Conservation (phyloP, 2,797 vertebrate genomes). For the Microctenopoma lineatum region DNA sequence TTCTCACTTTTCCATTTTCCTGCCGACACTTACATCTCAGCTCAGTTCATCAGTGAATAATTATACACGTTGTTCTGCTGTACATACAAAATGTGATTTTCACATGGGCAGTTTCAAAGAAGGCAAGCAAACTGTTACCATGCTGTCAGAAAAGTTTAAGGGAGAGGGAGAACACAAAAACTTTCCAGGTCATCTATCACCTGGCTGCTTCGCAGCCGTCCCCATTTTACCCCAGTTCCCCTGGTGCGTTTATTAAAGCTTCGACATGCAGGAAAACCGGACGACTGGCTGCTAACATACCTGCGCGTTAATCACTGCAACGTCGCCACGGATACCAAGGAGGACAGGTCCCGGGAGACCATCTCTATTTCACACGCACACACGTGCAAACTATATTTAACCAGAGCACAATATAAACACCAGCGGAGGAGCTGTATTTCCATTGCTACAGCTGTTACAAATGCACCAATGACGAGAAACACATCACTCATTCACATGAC, state of each 20-base stretch:
- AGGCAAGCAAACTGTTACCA: slow-evolving; percentile 9
- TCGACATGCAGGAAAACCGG: slow-evolving; percentile 28
- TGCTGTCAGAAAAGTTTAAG: slow-evolving; percentile 47
- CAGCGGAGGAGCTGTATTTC: slow-evolving; percentile 13
- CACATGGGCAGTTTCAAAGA: slow-evolving; percentile 18
- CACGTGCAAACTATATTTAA: slow-evolving; percentile 54
- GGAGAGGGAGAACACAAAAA: slow-evolving; percentile 30
- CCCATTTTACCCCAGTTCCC: slow-evolving; percentile 44
- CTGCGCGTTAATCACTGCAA: slow-evolving; percentile 75
- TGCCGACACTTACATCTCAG: slow-evolving; percentile 23
- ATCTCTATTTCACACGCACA: neutral
- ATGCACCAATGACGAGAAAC: neutral
- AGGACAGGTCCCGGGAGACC: slow-evolving; percentile 72
- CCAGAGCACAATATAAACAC: slow-evolving; percentile 33
- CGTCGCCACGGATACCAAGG: slow-evolving; percentile 60
- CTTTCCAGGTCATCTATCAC: slow-evolving; percentile 66
- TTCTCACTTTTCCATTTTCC: slow-evolving; percentile 41
- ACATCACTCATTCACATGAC: neutral
- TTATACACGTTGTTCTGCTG: slow-evolving; percentile 25
- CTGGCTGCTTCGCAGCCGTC: slow-evolving; percentile 52
- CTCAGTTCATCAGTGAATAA: slow-evolving; percentile 37
- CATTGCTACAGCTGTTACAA: slow-evolving; percentile 9
- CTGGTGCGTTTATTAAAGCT: slow-evolving; percentile 53
- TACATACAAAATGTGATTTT: slow-evolving; percentile 27
- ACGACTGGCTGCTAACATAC: slow-evolving; percentile 59